Base-by-base conservation (phyloP, 2,888 invertebrate genomes). In the Frankliniella fusca region DNA sequence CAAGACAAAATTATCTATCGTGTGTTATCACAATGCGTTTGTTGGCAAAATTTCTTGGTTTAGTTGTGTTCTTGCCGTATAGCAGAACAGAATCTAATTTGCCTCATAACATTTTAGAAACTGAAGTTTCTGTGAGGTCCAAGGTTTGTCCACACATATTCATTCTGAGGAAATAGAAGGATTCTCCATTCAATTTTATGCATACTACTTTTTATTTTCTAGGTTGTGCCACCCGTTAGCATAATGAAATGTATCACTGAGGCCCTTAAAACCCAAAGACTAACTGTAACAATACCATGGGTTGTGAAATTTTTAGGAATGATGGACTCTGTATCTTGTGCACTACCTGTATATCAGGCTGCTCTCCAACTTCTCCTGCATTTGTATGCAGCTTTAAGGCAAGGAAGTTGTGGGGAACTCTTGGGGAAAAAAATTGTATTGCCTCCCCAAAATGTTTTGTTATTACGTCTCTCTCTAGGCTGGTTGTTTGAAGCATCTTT, bases 61-160 rank as follows among this genome's bases (percentile, higher is more conserved):
- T 76, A 12, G 27, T 76, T 27, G 70, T 76, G 27, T 76, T 76
- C 27, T 76, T 76, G 27, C 70, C 70, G 9, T 76, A 76, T 76
- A 76, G 27, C 27, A n/a, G 70, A 76, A n/a, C 70, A 76, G 70
- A 76, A 27, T 2, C 27, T 11, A 23, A 7, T 1, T 12, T 76
- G 27, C 70, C 70, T 12, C 70, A 27, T 11, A 76, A 76, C 10
- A 76, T 76, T 76, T 12, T 23, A 27, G 70, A 76, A 11, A 76
- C 70, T 27, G 70, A 76, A 27, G 70, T 76, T 76, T 76, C 70
- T 27, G 70, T 76, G 70, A 76, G 70, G 27, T 76, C 70, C 23
- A 76, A 76, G 70, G 70, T 76, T 12, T 23, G 27, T 76, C 12
- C 7, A 11, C 3, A 76, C 12, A 11, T 54, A 1, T 18, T 15